A percentile compares a stretch with the other conserved stretches of the same genome.
phyloP scores from a whole-genome alignment of 2,113 vertebrate species.

The Aldabrachelys gigantea region DNA sequence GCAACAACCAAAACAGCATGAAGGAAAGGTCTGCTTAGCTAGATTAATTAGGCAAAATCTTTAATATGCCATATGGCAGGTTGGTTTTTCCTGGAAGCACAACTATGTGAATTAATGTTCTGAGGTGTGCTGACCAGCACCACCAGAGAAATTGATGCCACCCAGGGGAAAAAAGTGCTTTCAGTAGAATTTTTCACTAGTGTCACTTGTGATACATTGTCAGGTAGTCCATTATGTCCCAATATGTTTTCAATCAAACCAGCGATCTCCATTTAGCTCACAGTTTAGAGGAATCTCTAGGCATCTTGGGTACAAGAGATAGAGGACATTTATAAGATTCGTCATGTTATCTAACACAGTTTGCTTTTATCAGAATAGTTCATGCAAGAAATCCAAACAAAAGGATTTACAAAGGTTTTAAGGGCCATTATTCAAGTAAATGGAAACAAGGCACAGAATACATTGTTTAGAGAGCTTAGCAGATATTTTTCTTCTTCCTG shows the following conservation, averaged over 20 bases:
- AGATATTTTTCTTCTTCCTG: constrained; percentile 32
- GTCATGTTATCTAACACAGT: constrained; percentile 25
- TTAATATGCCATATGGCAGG: constrained; percentile 42
- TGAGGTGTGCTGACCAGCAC: constrained; percentile 8
- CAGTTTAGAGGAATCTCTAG: constrained; percentile 55
- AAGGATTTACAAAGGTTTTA: constrained; percentile 48
- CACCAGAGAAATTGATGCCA: background rate
- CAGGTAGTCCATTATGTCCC: constrained; percentile 40
- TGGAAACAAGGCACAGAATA: constrained; percentile 22
- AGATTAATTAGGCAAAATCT: constrained; percentile 71
- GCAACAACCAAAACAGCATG: constrained; percentile 27
- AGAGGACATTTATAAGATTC: constrained; percentile 6
- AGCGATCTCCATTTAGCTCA: constrained; percentile 39
- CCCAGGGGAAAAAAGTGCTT: background rate
- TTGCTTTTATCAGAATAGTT: constrained; percentile 44
- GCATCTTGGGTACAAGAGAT: background rate
- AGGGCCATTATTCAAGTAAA: constrained; percentile 64
- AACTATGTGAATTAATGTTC: background rate
- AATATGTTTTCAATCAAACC: constrained; percentile 58
- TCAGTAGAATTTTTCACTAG: constrained; percentile 31
- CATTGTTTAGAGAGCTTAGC: background rate
- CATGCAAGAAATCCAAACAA: constrained; percentile 51
- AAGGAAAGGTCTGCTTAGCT: constrained; percentile 62
- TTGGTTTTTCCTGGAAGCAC: constrained; percentile 13
- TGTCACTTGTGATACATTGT: constrained; percentile 46